Evolutionary conservation across 1,140 invertebrate genomes (phyloP), one percentile per base, ranked within the genome.

Genomic region (Platyura marginata): DNA sequence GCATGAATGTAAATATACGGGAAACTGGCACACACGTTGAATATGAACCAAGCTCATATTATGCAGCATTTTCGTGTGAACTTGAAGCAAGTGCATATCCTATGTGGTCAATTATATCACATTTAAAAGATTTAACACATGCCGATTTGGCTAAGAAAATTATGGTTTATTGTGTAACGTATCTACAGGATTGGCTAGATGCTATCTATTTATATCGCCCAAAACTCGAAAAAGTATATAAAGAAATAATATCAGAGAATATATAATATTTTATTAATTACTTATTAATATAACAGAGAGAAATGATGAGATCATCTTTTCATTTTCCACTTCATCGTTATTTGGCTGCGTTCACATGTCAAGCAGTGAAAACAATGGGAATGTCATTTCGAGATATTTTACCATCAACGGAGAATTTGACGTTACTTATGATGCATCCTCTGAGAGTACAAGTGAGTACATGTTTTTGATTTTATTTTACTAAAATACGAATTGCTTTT

Each of bases 1-100:
- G 86, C 83, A 94, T 95, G 90, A 95, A 95, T 65, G 80, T 95
- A 9, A 96, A 97, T 66, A 72, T 85, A 44, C 71, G 88, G 46
- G 89, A 95, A 61, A 65, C 89, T 40, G 77, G 71, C 51, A 79
- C 86, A 39, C 91, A 95, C 64, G 79, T 95, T n/a, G 91, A 96
- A 69, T 95, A 89, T 66, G 92, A 96, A 59, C 88, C 90, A 13
- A 90, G 89, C 45, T 91, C 88, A 1, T 97, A 97, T 65, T 95
- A 95, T 66, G 88, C 90, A 36, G 90, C 92, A 1, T 97, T 95
- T 66, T 90, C 87, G 43, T 91, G 91, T 42, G 93, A 97, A 67
- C 66, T 96, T 45, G 92, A 97, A 66, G 90, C 90, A 8, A 89
- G 86, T 52, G 88, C 91, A 2, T 92, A 93, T 63, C 89, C 91